Conservation (phyloP, 2,888 invertebrate genomes). For the Deladenus siricidicola region DNA sequence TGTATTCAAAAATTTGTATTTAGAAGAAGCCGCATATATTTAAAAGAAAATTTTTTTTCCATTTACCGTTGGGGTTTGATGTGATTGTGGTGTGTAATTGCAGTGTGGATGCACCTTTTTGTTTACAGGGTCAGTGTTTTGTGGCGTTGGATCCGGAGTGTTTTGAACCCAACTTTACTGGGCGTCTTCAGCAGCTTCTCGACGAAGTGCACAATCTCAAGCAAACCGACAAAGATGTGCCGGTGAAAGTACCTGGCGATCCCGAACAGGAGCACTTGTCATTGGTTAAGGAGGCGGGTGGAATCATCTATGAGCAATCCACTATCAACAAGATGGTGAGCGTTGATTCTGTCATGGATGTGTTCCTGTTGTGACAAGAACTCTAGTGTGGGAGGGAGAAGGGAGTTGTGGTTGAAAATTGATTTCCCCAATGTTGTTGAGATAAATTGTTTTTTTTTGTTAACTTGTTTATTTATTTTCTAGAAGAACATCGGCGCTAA, state of each 20-base stretch:
- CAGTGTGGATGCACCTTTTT: no score
- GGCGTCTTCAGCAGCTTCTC: conserved; percentile 45
- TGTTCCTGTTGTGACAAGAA: no score
- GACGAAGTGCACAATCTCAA: conserved; percentile 45
- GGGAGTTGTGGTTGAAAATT: no score
- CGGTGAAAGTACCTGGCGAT: conserved; percentile 47
- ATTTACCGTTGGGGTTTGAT: neutral
- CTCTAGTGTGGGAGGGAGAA: no score
- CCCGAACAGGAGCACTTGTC: conserved; percentile 48
- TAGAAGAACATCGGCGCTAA: no score
- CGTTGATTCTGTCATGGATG: no score
- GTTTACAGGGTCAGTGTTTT: conserved; percentile 52
- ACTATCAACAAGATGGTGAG: conserved; percentile 63
- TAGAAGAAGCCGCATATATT: neutral
- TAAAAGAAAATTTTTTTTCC: neutral
- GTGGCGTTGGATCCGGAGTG: conserved; percentile 52
- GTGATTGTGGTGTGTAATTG: neutral
- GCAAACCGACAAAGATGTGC: conserved; percentile 31
- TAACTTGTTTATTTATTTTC: no score
- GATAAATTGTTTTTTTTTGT: no score
- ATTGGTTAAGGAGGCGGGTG: conserved; percentile 42
- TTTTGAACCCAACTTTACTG: conserved; percentile 49
- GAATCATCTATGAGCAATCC: conserved; percentile 50
- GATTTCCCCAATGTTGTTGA: no score
- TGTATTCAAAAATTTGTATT: no score